These are phyloP conservation scores for Apamea crenata DNA, from an alignment of 2,888 invertebrate genomes.

Conservation along the genomic window DNA sequence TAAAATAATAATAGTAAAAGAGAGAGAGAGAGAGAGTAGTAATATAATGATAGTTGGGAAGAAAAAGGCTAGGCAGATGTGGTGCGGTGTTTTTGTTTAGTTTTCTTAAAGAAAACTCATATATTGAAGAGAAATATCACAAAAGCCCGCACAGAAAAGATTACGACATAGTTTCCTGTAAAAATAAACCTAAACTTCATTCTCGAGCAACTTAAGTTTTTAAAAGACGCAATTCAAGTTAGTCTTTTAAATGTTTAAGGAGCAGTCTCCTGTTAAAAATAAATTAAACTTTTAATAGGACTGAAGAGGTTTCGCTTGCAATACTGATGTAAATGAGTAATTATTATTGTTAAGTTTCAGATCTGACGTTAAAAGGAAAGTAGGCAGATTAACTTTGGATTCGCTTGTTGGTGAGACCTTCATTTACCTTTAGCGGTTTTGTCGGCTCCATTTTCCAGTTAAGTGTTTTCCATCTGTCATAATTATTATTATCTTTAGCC, in stretches of 20 bases:
- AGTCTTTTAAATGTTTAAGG: slow-evolving; percentile 65
- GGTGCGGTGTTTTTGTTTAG: not conserved
- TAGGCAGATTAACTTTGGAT: slow-evolving; percentile 38
- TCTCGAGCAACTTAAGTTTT: slow-evolving; percentile 55
- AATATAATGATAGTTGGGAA: too few species aligned
- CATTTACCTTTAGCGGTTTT: slow-evolving; percentile 17
- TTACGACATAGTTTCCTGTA: slow-evolving; percentile 46
- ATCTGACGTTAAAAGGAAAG: slow-evolving; percentile 25
- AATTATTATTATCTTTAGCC: slow-evolving; percentile 15
- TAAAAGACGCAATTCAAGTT: slow-evolving; percentile 67
- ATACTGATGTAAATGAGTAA: slow-evolving; percentile 39
- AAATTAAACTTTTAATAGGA: slow-evolving; percentile 63
- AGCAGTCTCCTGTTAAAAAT: slow-evolving; percentile 60
- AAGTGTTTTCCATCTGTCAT: slow-evolving; percentile 39
- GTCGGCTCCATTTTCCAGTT: slow-evolving; percentile 3
- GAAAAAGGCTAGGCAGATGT: not conserved
- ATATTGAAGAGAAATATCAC: slow-evolving; percentile 38
- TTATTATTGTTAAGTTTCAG: slow-evolving; percentile 46
- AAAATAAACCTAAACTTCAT: slow-evolving; percentile 53
- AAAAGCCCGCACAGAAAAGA: slow-evolving; percentile 30
- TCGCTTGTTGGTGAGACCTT: slow-evolving; percentile 4
- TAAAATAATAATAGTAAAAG: too few species aligned
- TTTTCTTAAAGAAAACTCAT: slow-evolving; percentile 2
- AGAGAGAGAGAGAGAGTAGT: too few species aligned
- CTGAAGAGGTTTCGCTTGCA: slow-evolving; percentile 42